phyloP scores from a whole-genome alignment of 37 sponge, comb jelly and placozoan species.

The Axinella damicornis region DNA sequence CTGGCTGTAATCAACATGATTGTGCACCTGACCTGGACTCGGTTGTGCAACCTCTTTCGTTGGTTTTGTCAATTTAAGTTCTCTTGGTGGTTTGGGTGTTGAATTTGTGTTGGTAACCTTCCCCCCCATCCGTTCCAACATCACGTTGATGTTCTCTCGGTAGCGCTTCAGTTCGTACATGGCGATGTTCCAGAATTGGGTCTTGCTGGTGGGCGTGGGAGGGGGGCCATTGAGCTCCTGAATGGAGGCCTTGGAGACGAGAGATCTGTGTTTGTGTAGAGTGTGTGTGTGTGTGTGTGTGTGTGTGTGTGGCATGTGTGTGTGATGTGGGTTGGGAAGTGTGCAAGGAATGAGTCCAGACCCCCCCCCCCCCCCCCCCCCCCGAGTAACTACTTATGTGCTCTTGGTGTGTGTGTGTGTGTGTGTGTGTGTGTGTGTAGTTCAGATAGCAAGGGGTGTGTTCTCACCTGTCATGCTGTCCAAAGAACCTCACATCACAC shows the following conservation, averaged over 20 bases:
- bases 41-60: background rate
- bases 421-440: no score
- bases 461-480: constrained; percentile 83
- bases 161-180: constrained; percentile 81
- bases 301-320: constrained; percentile 35
- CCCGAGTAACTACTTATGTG: no score
- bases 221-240: constrained; percentile 65
- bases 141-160: constrained; percentile 72
- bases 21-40: background rate
- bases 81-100: constrained; percentile 8
- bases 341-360: background rate
- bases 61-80: background rate
- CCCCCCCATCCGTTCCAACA: constrained; percentile 41
- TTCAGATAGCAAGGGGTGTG: no score
- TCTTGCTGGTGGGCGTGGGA: constrained; percentile 79
- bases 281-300: constrained; percentile 38
- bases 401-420: no score
- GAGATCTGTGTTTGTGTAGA: constrained; percentile 27
- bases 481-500: constrained; percentile 97
- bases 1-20: background rate
- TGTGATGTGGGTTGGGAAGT: constrained; percentile 1
- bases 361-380: no score
- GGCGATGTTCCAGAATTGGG: constrained; percentile 75
- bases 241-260: constrained; percentile 64
- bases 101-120: background rate